These are phyloP conservation scores for Tolmerus cingulatus DNA, from an alignment of 2,888 invertebrate genomes.

Conservation along the genomic window DNA sequence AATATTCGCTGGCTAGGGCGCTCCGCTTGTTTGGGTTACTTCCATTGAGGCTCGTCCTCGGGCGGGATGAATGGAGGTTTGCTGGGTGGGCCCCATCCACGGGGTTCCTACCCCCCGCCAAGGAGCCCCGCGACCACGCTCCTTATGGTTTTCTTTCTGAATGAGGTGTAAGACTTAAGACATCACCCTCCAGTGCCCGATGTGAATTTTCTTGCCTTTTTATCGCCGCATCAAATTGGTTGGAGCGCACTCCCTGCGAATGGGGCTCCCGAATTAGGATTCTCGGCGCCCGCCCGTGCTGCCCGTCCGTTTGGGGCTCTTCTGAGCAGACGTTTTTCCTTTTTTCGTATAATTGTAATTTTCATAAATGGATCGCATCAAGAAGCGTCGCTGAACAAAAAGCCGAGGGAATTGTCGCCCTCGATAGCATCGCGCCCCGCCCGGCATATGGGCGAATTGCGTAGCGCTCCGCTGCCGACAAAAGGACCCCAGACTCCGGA, in stretches of 20 bases:
- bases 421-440: neutral
- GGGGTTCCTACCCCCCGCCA: neutral
- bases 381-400: neutral
- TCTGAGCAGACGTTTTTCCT: neutral
- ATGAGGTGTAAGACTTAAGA: conserved; percentile 25
- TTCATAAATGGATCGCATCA: neutral
- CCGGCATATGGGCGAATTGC: neutral
- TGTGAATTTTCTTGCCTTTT: conserved; percentile 25
- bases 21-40: conserved; percentile 2
- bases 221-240: conserved; percentile 18
- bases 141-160: conserved; percentile 2
- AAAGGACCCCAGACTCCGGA: neutral
- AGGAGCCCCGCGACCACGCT: neutral
- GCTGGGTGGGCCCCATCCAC: neutral
- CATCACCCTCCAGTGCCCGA: neutral
- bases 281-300: neutral
- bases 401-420: neutral
- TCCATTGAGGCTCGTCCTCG: neutral
- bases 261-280: neutral
- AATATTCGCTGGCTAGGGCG: neutral
- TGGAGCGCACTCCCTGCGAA: neutral
- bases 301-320: neutral
- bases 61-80: neutral
- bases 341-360: neutral
- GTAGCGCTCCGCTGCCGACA: neutral